phyloP scores from a whole-genome alignment of 2,888 invertebrate genomes.

The Habrosyne pyritoides region DNA sequence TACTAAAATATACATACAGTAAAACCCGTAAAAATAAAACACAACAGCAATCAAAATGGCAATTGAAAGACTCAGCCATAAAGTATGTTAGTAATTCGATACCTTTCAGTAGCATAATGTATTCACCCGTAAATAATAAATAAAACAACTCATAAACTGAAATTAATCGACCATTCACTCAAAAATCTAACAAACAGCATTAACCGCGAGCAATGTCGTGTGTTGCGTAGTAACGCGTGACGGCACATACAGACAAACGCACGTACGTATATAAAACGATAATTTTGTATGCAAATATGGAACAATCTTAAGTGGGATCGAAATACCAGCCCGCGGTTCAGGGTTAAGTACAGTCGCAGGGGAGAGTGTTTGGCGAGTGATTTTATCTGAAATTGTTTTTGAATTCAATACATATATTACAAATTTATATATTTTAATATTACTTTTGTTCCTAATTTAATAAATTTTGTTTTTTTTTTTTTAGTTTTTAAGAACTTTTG shows the following conservation, averaged over 20 bases:
- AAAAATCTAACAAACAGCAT: slow-evolving; percentile 36
- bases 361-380: slow-evolving; percentile 34
- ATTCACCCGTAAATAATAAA: slow-evolving; percentile 30
- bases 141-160: slow-evolving; percentile 36
- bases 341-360: slow-evolving; percentile 41
- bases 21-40: not conserved
- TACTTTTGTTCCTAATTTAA: too few species aligned
- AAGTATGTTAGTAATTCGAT: slow-evolving; percentile 17
- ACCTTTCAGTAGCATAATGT: slow-evolving; percentile 23
- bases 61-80: not conserved
- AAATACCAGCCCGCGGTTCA: slow-evolving; percentile 50
- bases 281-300: slow-evolving; percentile 74
- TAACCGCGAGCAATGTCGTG: slow-evolving; percentile 41
- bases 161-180: slow-evolving; percentile 57
- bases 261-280: slow-evolving; percentile 49
- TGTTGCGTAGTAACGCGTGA: slow-evolving; percentile 39
- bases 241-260: slow-evolving; percentile 33
- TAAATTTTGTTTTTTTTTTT: too few species aligned
- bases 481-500: too few species aligned
- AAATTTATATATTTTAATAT: too few species aligned
- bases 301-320: slow-evolving; percentile 76
- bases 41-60: not conserved
- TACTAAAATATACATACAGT: too few species aligned
- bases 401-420: too few species aligned
- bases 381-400: too few species aligned